Evolutionary conservation across 2,888 invertebrate genomes (phyloP), one percentile per base, ranked within the genome.

Genomic region (Ectemnius cavifrons): DNA sequence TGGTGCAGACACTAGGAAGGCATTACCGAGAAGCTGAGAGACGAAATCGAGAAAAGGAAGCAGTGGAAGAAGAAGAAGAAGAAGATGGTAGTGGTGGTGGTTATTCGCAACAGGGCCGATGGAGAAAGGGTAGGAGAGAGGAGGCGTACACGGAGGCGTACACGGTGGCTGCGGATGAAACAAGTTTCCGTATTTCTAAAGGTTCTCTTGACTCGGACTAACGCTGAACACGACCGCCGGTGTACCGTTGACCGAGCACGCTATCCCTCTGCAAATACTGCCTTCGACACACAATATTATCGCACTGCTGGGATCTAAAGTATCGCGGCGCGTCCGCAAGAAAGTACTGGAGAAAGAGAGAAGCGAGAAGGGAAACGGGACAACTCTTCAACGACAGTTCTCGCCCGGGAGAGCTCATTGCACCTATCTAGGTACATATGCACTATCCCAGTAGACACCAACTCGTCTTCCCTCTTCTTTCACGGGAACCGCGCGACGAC

Each of bases 281-380:
- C 69, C 82, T 80, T 81, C 74, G 74, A 73, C 84, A 87, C 83
- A 87, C 88, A 87, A 87, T 87, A 87, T 87, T 87, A 87, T 87
- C 87, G 83, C 87, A 80, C 87, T 82, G 82, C 65, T 66, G 82
- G 78, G 83, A 87, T 87, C 87, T 86, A 84, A 87, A 86, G 85
- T 84, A 81, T 86, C 83, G 76, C 79, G 70, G 76, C 79, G 70
- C 64, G 75, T 69, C 46, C 69, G 77, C 71, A 67, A 57, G 67
- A 65, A 70, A 80, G 63, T 59, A 8, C 5, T 37, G 28, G 37
- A 37, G 37, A 37, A 2, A 37, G 37, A 37, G 37, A 37, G 5
- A 11, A 8, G 8, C 0, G 37, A 6, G 37, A 37, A 8, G 1
- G 37, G 37, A 11, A 37, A 4, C 28, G 5, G 28, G 28, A 4